phyloP scores from a whole-genome alignment of 1,140 invertebrate genomes.

The Drosophila rhopaloa region DNA sequence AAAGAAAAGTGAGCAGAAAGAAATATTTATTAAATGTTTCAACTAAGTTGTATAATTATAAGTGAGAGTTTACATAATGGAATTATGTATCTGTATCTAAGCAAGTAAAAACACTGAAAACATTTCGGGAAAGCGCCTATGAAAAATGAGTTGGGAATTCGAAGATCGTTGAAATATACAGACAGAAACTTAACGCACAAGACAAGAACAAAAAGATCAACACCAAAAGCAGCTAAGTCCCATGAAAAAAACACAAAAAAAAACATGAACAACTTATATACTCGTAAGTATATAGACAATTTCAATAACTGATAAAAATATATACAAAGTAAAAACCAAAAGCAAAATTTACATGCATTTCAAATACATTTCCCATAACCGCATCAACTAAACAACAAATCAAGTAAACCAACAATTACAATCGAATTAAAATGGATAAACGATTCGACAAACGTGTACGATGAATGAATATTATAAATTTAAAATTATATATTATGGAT shows the following conservation, averaged over 20 bases:
- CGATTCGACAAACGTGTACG: constrained; percentile 24
- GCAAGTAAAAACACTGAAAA: constrained; percentile 13
- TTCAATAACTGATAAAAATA: constrained; percentile 68
- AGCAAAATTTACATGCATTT: constrained; percentile 71
- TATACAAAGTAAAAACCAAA: constrained; percentile 42
- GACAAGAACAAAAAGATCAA: constrained; percentile 20
- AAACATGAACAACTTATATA: constrained; percentile 26
- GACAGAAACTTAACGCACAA: constrained; percentile 53
- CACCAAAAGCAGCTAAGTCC: constrained; percentile 34
- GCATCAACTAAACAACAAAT: constrained; percentile 40
- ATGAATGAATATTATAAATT: constrained; percentile 41
- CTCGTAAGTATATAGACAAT: constrained; percentile 64
- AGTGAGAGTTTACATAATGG: constrained; percentile 73
- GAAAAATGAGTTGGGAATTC: constrained; percentile 17
- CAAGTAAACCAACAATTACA: constrained; percentile 52
- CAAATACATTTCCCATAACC: constrained; percentile 78
- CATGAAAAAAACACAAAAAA: constrained; percentile 8
- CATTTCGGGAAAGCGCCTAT: constrained; percentile 8
- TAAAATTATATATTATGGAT: constrained; percentile 35
- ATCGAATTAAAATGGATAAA: constrained; percentile 39
- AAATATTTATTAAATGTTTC: constrained; percentile 79
- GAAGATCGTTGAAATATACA: constrained; percentile 10
- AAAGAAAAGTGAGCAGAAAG: constrained; percentile 20
- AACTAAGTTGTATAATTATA: constrained; percentile 82
- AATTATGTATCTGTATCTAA: constrained; percentile 71